These are phyloP conservation scores for Rhegmatorhina hoffmannsi DNA, from an alignment of 2,113 vertebrate genomes.

Conservation along the genomic window DNA sequence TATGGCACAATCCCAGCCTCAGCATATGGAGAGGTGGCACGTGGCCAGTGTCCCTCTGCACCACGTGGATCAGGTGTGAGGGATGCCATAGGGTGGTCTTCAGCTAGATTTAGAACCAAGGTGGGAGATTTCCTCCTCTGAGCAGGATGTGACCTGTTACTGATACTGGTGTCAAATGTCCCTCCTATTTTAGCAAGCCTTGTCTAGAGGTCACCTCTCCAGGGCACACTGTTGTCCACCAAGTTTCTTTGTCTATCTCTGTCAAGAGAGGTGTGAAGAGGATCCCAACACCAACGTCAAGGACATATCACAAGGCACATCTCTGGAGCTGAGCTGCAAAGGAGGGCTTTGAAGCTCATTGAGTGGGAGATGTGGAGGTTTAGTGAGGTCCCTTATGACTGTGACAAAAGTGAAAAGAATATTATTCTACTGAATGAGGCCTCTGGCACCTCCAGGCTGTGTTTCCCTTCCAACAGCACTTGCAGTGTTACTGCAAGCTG, in stretches of 20 bases:
- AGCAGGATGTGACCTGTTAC: background rate
- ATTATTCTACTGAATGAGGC: background rate
- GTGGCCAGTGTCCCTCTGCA: background rate
- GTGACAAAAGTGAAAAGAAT: background rate
- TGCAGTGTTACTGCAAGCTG: background rate
- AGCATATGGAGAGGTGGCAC: accelerated
- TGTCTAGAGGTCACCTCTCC: background rate
- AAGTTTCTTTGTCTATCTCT: background rate
- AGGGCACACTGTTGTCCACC: background rate
- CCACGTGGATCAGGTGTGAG: background rate
- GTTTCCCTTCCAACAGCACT: background rate
- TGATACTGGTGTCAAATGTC: background rate
- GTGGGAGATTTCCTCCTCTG: background rate
- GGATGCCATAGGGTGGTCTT: background rate
- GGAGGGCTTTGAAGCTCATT: background rate
- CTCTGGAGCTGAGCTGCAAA: background rate
- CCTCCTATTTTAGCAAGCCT: background rate
- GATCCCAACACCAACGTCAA: background rate
- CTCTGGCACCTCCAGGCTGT: background rate
- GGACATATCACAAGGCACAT: background rate
- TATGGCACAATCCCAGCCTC: background rate
- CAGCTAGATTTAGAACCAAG: background rate
- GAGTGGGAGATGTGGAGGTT: background rate
- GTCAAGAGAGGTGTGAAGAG: background rate
- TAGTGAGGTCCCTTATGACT: background rate